Evolutionary conservation across 2,888 invertebrate genomes (phyloP).

Genomic region (Thereva nobilitata): DNA sequence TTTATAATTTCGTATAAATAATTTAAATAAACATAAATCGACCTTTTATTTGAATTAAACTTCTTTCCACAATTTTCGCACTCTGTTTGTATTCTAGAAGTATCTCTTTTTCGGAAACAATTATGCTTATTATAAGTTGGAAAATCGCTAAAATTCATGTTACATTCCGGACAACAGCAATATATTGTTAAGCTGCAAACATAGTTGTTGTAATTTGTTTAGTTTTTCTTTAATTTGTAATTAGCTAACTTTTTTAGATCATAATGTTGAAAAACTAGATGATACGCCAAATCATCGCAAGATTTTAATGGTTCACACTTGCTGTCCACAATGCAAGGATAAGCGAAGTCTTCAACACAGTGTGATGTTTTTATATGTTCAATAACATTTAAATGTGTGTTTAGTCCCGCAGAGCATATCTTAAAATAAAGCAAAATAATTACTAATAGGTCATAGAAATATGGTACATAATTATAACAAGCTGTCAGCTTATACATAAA

Average conservation of each 20-base stretch:
- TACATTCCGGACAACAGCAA: conserved; percentile 50
- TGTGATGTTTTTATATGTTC: conserved; percentile 38
- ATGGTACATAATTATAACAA: background rate
- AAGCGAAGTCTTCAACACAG: conserved; percentile 37
- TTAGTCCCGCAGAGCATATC: conserved; percentile 39
- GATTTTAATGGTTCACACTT: conserved; percentile 43
- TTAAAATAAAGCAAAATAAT: conserved; percentile 17
- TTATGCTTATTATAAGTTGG: conserved; percentile 54
- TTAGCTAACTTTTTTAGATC: conserved; percentile 43
- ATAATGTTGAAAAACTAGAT: conserved; percentile 51
- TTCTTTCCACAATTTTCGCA: conserved; percentile 49
- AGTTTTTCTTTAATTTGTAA: background rate
- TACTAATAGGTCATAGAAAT: background rate
- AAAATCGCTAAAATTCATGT: conserved; percentile 50
- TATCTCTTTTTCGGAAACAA: conserved; percentile 49
- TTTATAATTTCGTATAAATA: background rate
- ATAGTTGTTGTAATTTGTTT: conserved; percentile 2
- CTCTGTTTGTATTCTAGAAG: conserved; percentile 46
- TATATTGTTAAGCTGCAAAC: conserved; percentile 23
- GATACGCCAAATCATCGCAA: conserved; percentile 48
- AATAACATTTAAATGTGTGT: conserved; percentile 38
- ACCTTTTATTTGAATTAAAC: conserved; percentile 55
- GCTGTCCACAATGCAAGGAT: conserved; percentile 47
- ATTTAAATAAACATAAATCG: background rate
- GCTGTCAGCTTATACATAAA: background rate